These are phyloP conservation scores for Euglossa dilemma DNA, from an alignment of 1,140 invertebrate species.

Conservation along the genomic window DNA sequence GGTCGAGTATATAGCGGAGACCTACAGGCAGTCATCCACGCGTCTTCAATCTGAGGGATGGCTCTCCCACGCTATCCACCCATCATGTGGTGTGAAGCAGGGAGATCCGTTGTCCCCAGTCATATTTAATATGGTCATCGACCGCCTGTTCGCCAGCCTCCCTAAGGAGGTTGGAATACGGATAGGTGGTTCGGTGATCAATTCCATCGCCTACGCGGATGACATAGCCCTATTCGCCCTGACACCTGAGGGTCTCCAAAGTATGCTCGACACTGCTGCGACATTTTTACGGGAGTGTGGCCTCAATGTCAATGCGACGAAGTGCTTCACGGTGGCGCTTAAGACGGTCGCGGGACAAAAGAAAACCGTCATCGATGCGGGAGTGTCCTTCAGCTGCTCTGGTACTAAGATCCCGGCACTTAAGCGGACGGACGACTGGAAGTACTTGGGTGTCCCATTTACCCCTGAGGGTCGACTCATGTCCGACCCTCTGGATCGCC, in stretches of 20 bases:
- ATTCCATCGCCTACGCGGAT: conserved; percentile 75
- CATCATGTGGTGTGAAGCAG: conserved; percentile 78
- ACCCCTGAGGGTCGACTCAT: conserved; percentile 56
- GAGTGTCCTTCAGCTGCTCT: conserved; percentile 2
- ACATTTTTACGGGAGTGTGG: conserved; percentile 54
- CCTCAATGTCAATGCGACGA: conserved; percentile 70
- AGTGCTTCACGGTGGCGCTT: conserved; percentile 71
- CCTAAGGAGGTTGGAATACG: conserved; percentile 63
- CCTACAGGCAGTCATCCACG: not conserved
- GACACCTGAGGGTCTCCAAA: conserved; percentile 60
- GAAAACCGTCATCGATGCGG: conserved; percentile 67
- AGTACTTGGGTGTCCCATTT: conserved; percentile 74
- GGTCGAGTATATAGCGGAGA: not conserved
- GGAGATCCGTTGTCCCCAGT: conserved; percentile 82
- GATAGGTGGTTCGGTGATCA: conserved; percentile 49
- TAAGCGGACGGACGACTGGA: conserved; percentile 64
- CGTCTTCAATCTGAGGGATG: not conserved
- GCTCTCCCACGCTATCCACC: not conserved
- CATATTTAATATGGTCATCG: conserved; percentile 81
- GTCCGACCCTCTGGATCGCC: conserved; percentile 19
- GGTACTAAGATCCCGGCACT: conserved; percentile 30
- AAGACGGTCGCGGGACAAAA: conserved; percentile 62
- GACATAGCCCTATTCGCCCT: conserved; percentile 74
- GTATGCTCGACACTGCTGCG: not conserved
- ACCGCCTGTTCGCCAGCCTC: conserved; percentile 68